Percentiles rank a stretch among this genome's conserved stretches.
These are phyloP conservation scores for Reticulitermes lucifugus DNA, from an alignment of 2,888 invertebrate genomes.

Conservation along the genomic window DNA sequence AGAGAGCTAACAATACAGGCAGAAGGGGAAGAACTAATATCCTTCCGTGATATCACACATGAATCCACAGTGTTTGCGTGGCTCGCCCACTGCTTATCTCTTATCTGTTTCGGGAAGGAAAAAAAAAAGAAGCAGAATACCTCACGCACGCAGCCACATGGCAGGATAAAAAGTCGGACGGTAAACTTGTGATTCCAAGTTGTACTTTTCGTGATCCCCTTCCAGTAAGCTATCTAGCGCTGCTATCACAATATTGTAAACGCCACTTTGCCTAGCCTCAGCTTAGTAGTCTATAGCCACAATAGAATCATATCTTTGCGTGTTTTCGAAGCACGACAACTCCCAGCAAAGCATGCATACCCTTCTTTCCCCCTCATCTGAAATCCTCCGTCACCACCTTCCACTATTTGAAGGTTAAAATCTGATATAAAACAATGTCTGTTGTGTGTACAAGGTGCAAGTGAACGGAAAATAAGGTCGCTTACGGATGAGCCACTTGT, in stretches of 20 bases:
- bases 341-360: conserved; percentile 9
- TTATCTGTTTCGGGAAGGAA: neutral
- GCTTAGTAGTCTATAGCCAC: neutral
- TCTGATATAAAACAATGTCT: neutral
- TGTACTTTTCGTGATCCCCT: conserved; percentile 20
- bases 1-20: neutral
- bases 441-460: neutral
- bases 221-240: neutral
- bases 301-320: conserved; percentile 24
- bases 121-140: neutral
- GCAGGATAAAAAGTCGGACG: neutral
- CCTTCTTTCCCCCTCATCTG: neutral
- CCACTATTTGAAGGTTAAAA: neutral
- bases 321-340: conserved; percentile 13
- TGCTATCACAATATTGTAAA: neutral
- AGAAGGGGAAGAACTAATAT: conserved; percentile 20
- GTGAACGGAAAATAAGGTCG: neutral
- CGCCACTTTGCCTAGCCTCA: conserved; percentile 8
- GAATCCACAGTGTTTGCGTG: conserved; percentile 21
- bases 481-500: neutral
- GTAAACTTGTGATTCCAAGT: neutral
- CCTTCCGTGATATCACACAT: conserved; percentile 17
- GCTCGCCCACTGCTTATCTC: neutral
- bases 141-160: conserved; percentile 1
- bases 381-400: neutral